Percentiles rank a stretch among this genome's conserved stretches.
Conservation (phyloP, 2,797 vertebrate genomes). For the Uromys caudimaculatus region DNA sequence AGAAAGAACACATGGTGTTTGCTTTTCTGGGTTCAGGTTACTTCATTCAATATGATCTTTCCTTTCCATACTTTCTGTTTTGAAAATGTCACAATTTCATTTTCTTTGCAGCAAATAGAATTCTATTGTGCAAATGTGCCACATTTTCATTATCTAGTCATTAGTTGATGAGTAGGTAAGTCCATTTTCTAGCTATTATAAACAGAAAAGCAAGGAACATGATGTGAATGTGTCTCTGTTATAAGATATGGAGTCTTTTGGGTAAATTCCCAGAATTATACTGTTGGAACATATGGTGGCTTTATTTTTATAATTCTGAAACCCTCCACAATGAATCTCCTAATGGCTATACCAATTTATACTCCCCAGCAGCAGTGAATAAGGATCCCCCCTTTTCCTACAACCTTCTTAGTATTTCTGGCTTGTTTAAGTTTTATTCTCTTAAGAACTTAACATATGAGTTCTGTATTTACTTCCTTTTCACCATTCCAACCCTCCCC, state of each 20-base stretch:
- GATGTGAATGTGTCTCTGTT: not conserved
- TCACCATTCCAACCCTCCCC: not conserved
- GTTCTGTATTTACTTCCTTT: not conserved
- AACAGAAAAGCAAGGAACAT: not conserved
- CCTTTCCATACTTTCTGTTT: not conserved
- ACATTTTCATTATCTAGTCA: not conserved
- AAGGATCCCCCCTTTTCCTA: not conserved
- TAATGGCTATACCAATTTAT: not conserved
- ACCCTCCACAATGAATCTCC: not conserved
- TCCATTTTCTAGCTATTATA: not conserved
- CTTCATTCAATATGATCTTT: not conserved
- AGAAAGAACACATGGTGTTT: not conserved
- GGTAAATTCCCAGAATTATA: not conserved
- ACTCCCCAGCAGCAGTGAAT: not conserved
- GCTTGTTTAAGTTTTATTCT: not conserved
- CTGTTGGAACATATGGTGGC: not conserved
- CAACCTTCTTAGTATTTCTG: not conserved
- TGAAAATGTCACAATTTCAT: not conserved
- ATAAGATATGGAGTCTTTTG: not conserved
- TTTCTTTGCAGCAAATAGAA: not conserved
- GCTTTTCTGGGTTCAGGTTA: not conserved
- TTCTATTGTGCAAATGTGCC: not conserved
- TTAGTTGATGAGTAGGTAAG: not conserved
- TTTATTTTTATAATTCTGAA: not conserved
- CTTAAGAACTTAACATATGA: not conserved